These are phyloP conservation scores for Coturnix japonica DNA, from an alignment of 2,113 vertebrate species.

Conservation along the genomic window DNA sequence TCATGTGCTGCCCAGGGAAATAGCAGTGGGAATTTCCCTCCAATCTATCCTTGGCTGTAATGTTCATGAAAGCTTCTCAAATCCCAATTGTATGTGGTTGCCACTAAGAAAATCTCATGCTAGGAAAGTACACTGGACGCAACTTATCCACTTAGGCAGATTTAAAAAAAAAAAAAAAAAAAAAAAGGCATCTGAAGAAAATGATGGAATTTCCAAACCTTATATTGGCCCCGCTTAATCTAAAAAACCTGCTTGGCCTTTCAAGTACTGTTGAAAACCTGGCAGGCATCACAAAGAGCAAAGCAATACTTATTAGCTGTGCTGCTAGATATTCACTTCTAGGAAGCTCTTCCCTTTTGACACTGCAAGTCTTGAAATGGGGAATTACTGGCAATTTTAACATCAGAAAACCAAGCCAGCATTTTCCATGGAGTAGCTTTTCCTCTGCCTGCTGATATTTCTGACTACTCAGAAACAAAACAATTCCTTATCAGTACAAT, in stretches of 20 bases:
- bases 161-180: not conserved
- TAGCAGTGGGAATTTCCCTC: not conserved
- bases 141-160: not conserved
- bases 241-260: slow-evolving; percentile 41
- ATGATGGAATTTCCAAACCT: slow-evolving; percentile 21
- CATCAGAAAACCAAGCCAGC: slow-evolving; percentile 13
- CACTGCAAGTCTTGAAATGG: slow-evolving; percentile 10
- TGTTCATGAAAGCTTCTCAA: slow-evolving; percentile 22
- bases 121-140: not conserved
- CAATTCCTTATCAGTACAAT: not conserved
- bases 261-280: slow-evolving; percentile 41
- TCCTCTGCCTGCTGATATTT: not conserved
- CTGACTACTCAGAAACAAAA: not conserved
- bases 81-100: not conserved
- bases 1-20: not conserved
- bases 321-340: slow-evolving; percentile 8
- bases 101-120: not conserved
- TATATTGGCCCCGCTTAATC: not conserved
- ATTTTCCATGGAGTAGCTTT: not conserved
- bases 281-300: slow-evolving; percentile 28
- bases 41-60: not conserved
- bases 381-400: slow-evolving; percentile 43
- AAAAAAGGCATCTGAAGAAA: not conserved
- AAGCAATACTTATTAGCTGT: slow-evolving; percentile 4
- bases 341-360: slow-evolving; percentile 57